Percentiles rank a stretch among this genome's conserved stretches.
These are phyloP conservation scores for Leuciscus idus DNA, from an alignment of 2,113 vertebrate genomes.

Conservation along the genomic window DNA sequence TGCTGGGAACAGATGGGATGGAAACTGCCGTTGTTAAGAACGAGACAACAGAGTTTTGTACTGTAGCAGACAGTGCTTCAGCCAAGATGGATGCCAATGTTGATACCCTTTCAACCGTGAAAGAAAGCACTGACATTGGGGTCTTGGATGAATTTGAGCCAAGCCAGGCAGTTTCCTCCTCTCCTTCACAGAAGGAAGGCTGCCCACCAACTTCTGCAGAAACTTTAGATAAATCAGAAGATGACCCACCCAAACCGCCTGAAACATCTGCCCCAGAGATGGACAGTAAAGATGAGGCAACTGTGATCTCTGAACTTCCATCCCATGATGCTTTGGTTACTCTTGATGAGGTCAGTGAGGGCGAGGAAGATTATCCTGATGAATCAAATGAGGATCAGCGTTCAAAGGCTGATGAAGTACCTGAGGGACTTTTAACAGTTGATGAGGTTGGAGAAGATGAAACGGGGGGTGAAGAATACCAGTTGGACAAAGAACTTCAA, in stretches of 20 bases:
- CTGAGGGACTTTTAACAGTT: conserved; percentile 66
- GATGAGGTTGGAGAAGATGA: conserved; percentile 70
- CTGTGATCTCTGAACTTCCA: conserved; percentile 5
- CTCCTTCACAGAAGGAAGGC: not conserved
- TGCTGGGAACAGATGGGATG: not conserved
- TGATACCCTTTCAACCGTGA: not conserved
- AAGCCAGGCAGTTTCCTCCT: conserved; percentile 2
- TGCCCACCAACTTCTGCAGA: not conserved
- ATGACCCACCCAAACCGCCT: not conserved
- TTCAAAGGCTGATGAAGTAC: conserved; percentile 51
- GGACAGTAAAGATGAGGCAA: not conserved
- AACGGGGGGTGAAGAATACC: conserved; percentile 17
- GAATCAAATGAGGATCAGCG: conserved; percentile 78
- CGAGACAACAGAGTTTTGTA: not conserved
- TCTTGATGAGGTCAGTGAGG: conserved; percentile 86
- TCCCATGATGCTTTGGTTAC: conserved; percentile 71
- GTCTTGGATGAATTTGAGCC: not conserved
- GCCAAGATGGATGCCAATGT: not conserved
- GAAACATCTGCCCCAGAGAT: not conserved
- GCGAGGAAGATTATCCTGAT: conserved; percentile 80
- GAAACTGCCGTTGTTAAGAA: not conserved
- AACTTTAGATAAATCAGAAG: not conserved
- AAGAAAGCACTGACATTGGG: not conserved
- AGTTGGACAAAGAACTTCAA: conserved; percentile 57
- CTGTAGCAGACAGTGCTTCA: not conserved